A percentile compares a stretch with the other conserved stretches of the same genome.
Conservation (phyloP, 2,113 vertebrate species). For the Tyto alba region DNA sequence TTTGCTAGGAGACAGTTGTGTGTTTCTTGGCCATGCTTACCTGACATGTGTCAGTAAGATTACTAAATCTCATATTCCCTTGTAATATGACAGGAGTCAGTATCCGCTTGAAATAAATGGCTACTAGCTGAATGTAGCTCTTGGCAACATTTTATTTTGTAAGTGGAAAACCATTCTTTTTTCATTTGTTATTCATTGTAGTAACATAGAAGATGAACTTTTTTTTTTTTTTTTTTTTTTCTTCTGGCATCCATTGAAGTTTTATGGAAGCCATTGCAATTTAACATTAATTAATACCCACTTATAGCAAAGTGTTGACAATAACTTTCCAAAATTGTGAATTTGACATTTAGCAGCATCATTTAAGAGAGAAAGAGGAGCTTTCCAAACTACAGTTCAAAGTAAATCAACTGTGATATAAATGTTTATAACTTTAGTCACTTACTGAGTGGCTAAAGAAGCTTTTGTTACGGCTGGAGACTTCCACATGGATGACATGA, state of each 20-base stretch:
- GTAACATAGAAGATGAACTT: not conserved
- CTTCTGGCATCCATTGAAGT: not conserved
- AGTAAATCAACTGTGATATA: slow-evolving; percentile 34
- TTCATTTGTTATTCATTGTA: slow-evolving; percentile 9
- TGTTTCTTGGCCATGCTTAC: slow-evolving; percentile 21
- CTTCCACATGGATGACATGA: slow-evolving; percentile 27
- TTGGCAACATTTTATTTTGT: slow-evolving; percentile 22
- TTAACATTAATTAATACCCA: slow-evolving; percentile 64
- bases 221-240: not conserved
- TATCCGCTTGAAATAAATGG: not conserved
- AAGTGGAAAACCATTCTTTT: slow-evolving; percentile 45
- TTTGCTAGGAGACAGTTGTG: slow-evolving; percentile 16
- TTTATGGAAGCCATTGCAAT: slow-evolving; percentile 26
- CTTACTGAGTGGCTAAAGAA: slow-evolving; percentile 28
- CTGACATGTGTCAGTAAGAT: slow-evolving; percentile 15
- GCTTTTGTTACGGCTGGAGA: not conserved
- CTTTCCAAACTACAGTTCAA: slow-evolving; percentile 45
- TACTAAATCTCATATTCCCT: slow-evolving; percentile 12
- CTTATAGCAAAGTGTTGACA: slow-evolving; percentile 48
- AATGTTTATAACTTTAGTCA: slow-evolving; percentile 42
- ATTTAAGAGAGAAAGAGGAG: slow-evolving; percentile 17
- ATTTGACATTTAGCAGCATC: slow-evolving; percentile 47
- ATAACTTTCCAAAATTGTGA: slow-evolving; percentile 33
- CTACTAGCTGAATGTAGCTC: slow-evolving; percentile 23
- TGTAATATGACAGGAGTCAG: not conserved